A percentile compares a stretch with the other conserved stretches of the same genome.
Evolutionary conservation across 2,888 invertebrate genomes (phyloP).

Genomic region (Pecten maximus): DNA sequence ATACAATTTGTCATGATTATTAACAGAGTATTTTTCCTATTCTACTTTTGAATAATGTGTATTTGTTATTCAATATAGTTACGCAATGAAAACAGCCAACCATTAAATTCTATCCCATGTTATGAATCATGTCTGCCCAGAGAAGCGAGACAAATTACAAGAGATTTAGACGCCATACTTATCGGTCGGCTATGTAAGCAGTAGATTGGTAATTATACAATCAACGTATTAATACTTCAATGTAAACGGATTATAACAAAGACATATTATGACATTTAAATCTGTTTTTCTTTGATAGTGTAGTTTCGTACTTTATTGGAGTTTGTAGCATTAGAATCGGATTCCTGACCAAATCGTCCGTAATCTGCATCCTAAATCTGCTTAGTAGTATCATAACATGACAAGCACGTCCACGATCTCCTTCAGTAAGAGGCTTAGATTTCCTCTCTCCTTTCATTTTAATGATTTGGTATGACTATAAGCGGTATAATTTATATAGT

Average conservation of each 20-base stretch:
- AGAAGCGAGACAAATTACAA: background rate
- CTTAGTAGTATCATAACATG: constrained; percentile 13
- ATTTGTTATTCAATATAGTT: too few species aligned
- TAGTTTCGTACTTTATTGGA: constrained; percentile 9
- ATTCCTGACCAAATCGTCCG: constrained; percentile 17
- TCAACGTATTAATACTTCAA: constrained; percentile 24
- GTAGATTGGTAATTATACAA: constrained; percentile 1
- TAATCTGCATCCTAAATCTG: background rate
- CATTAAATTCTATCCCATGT: too few species aligned
- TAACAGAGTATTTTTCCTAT: too few species aligned
- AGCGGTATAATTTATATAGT: background rate
- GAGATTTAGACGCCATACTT: background rate
- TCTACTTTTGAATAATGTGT: too few species aligned
- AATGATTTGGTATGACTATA: background rate
- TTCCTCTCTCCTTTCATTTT: background rate
- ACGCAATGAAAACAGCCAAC: too few species aligned
- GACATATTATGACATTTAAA: constrained; percentile 29
- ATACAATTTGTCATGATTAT: too few species aligned
- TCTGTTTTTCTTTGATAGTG: constrained; percentile 17
- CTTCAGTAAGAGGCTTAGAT: background rate
- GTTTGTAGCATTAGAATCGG: constrained; percentile 26
- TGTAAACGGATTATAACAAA: background rate
- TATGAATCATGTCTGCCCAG: background rate
- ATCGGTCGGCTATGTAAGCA: background rate
- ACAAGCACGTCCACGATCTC: background rate